phyloP scores from a whole-genome alignment of 2,888 invertebrate species.

The Resseliella maxima region DNA sequence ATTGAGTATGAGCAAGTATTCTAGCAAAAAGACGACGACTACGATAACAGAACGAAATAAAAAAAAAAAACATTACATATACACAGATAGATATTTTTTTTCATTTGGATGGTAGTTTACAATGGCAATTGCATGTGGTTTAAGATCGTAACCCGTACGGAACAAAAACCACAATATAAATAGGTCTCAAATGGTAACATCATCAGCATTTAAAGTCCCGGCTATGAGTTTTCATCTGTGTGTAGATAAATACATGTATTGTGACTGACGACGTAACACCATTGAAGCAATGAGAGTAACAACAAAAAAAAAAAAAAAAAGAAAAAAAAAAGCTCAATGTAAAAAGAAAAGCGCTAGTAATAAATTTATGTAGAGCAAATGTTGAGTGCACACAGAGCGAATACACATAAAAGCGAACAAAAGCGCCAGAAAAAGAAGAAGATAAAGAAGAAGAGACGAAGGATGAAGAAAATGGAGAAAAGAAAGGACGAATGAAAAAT shows the following conservation, averaged over 20 bases:
- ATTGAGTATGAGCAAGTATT: background rate
- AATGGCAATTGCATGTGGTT: background rate
- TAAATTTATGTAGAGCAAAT: background rate
- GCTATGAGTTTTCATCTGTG: background rate
- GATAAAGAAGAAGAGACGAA: no score
- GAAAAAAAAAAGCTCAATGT: background rate
- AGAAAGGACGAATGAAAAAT: background rate
- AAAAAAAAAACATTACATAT: no score
- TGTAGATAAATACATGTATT: background rate
- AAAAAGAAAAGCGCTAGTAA: background rate
- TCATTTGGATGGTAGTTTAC: no score
- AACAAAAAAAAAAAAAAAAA: background rate
- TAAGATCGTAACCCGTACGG: background rate
- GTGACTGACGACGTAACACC: background rate
- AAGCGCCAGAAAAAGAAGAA: no score
- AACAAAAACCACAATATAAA: background rate
- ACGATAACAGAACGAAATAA: no score
- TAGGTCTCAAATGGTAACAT: background rate
- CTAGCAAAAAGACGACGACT: no score
- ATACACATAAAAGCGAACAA: no score
- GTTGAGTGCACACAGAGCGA: background rate
- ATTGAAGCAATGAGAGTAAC: background rate
- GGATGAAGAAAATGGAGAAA: background rate
- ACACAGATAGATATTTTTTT: no score
- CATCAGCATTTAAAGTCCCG: background rate